Percentiles rank a stretch among this genome's conserved stretches.
Evolutionary conservation across 1,140 invertebrate genomes (phyloP).

Genomic region (Xylocopa sonorina): DNA sequence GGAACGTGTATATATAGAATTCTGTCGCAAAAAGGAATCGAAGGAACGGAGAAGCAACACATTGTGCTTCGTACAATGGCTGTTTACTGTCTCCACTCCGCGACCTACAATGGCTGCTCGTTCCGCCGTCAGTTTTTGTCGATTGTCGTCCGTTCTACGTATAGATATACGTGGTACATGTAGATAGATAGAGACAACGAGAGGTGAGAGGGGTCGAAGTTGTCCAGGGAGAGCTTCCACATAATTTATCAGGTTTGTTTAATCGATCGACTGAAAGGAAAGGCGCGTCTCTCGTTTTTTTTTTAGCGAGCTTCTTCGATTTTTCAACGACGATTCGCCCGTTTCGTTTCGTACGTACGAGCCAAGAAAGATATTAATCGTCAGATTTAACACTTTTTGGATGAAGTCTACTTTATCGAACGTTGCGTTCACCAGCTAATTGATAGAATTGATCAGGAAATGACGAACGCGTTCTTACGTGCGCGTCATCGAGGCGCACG

Average conservation of each 20-base stretch:
- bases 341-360: too few species aligned
- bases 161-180: conserved; percentile 9
- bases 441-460: background rate
- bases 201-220: conserved; percentile 59
- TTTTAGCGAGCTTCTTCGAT: conserved; percentile 17
- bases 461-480: background rate
- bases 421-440: background rate
- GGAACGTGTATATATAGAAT: conserved; percentile 64
- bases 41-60: conserved; percentile 65
- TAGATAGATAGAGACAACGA: conserved; percentile 35
- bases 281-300: conserved; percentile 21
- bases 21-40: conserved; percentile 63
- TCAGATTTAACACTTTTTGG: too few species aligned
- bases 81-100: conserved; percentile 80
- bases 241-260: conserved; percentile 79
- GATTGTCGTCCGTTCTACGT: conserved; percentile 67
- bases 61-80: conserved; percentile 64
- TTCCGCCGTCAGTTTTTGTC: conserved; percentile 78
- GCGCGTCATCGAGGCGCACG: background rate
- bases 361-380: too few species aligned
- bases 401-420: background rate
- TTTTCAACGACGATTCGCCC: too few species aligned
- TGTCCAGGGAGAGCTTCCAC: conserved; percentile 59
- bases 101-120: conserved; percentile 73
- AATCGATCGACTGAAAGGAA: conserved; percentile 71